Evolutionary conservation across 2,797 vertebrate species (phyloP).

Genomic region (Tachyglossus aculeatus): DNA sequence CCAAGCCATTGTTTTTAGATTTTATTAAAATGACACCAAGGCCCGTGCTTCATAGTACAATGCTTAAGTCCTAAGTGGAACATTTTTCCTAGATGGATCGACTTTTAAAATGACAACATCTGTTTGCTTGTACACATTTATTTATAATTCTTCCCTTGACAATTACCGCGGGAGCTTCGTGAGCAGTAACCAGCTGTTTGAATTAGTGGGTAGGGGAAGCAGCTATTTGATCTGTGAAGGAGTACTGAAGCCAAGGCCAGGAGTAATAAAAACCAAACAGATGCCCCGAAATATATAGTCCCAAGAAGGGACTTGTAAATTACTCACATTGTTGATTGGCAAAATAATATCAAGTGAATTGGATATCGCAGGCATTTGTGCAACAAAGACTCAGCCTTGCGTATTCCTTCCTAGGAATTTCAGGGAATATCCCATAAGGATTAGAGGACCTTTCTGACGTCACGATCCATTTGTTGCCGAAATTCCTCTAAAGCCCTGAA

Average conservation of each 20-base stretch:
- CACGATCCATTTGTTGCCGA: too few relatives aligned
- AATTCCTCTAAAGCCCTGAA: too few relatives aligned
- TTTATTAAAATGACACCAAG: slow-evolving; percentile 65
- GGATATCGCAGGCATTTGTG: background rate
- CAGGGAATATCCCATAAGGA: too few relatives aligned
- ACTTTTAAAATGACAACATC: slow-evolving; percentile 78
- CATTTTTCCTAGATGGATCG: slow-evolving; percentile 69
- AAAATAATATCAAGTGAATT: background rate
- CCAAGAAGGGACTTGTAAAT: slow-evolving; percentile 22
- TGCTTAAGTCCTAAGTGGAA: slow-evolving; percentile 65
- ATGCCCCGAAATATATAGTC: slow-evolving; percentile 38
- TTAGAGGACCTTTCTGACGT: too few relatives aligned
- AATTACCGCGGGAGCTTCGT: slow-evolving; percentile 56
- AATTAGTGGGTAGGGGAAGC: slow-evolving; percentile 65
- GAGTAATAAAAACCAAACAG: slow-evolving; percentile 61
- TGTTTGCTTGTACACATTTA: slow-evolving; percentile 78
- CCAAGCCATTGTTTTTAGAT: slow-evolving; percentile 36
- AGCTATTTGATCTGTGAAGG: slow-evolving; percentile 77
- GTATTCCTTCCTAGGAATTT: background rate
- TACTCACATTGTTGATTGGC: background rate
- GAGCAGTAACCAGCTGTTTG: slow-evolving; percentile 76
- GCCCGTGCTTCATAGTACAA: slow-evolving; percentile 49
- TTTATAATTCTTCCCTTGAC: slow-evolving; percentile 77
- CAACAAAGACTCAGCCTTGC: background rate
- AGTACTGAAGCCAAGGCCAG: slow-evolving; percentile 55